Evolutionary conservation across 2,113 vertebrate genomes (phyloP).

Genomic region (Platysteira castanea): DNA sequence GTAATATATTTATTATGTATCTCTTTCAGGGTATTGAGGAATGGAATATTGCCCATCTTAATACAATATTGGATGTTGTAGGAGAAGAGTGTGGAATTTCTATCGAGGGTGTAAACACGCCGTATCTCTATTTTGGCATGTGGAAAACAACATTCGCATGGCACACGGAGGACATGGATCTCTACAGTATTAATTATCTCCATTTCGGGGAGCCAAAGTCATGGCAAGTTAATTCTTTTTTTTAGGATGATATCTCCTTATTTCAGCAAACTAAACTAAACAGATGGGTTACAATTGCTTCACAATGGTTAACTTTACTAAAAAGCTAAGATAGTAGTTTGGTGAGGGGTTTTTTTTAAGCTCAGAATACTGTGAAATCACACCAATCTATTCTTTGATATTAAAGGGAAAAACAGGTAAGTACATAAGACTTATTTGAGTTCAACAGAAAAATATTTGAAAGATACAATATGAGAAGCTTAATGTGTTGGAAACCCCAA

Average conservation of each 20-base stretch:
- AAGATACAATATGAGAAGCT: neutral
- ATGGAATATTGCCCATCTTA: conserved; percentile 93
- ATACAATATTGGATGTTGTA: conserved; percentile 92
- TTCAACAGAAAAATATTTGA: neutral
- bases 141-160: conserved; percentile 98
- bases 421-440: neutral
- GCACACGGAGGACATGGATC: conserved; percentile 98
- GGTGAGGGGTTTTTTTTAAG: accelerated
- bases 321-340: neutral
- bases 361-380: neutral
- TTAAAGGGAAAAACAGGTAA: neutral
- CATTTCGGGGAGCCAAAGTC: conserved; percentile 97
- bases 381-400: neutral
- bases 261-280: neutral
- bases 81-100: conserved; percentile 93
- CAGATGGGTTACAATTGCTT: neutral
- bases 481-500: neutral
- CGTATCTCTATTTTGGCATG: conserved; percentile 97
- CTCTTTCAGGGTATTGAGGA: conserved; percentile 84
- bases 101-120: conserved; percentile 96
- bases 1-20: neutral
- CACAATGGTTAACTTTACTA: neutral
- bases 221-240: conserved; percentile 81
- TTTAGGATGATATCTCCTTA: neutral
- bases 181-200: conserved; percentile 98